These are phyloP conservation scores for Dolichomitus sp. DNA, from an alignment of 2,888 invertebrate genomes.

Conservation along the genomic window DNA sequence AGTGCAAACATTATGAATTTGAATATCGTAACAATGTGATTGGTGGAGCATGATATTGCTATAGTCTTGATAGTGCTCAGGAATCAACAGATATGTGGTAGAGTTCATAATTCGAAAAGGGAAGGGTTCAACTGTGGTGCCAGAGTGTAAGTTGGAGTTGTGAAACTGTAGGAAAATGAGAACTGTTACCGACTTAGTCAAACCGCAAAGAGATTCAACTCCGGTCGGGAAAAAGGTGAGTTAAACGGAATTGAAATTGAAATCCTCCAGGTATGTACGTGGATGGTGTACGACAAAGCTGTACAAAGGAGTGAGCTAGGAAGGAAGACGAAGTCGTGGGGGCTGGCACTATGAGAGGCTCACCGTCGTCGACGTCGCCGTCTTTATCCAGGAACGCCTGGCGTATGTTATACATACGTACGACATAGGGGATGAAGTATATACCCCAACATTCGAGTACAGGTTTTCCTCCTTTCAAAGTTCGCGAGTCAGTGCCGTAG, in stretches of 20 bases:
- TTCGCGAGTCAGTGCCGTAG: conserved; percentile 31
- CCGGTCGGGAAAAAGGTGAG: conserved; percentile 11
- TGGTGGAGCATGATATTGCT: neutral
- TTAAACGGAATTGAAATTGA: conserved; percentile 53
- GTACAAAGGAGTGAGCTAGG: conserved; percentile 19
- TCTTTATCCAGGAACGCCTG: conserved; percentile 35
- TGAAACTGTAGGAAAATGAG: conserved; percentile 27
- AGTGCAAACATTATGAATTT: neutral
- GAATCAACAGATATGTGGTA: neutral
- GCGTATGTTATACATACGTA: conserved; percentile 24
- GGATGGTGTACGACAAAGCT: conserved; percentile 41
- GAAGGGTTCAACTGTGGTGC: neutral
- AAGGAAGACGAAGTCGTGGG: conserved; percentile 27
- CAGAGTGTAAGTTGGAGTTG: neutral
- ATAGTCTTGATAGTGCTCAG: neutral
- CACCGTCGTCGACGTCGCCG: conserved; percentile 28
- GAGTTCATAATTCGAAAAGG: neutral
- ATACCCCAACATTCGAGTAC: conserved; percentile 45
- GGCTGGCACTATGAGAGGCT: conserved; percentile 24
- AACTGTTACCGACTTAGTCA: conserved; percentile 4
- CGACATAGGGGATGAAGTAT: conserved; percentile 16
- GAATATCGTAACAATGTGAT: neutral
- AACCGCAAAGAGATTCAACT: conserved; percentile 32
- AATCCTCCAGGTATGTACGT: conserved; percentile 34
- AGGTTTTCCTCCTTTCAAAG: conserved; percentile 59